These are phyloP conservation scores for Syngnathus floridae DNA, from an alignment of 2,113 vertebrate species.

Conservation along the genomic window DNA sequence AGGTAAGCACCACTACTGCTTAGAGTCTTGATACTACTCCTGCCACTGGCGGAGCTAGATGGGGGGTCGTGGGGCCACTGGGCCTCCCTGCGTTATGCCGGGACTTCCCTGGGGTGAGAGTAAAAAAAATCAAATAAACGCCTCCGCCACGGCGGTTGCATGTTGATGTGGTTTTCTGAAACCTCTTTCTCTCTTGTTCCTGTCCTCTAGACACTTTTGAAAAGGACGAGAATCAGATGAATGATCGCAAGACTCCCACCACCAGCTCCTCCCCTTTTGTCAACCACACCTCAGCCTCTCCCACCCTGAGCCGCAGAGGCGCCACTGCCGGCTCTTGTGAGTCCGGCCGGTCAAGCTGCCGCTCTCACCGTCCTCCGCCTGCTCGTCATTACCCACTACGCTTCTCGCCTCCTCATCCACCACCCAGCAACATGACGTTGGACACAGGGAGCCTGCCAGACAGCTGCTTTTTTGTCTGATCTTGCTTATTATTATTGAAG, in stretches of 20 bases:
- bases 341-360: constrained; percentile 38
- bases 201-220: constrained; percentile 55
- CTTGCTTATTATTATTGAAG: no score
- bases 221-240: constrained; percentile 20
- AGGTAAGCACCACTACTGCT: constrained; percentile 54
- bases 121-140: no score
- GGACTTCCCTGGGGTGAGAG: no score
- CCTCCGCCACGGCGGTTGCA: no score
- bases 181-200: constrained; percentile 9
- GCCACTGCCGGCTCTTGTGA: constrained; percentile 54
- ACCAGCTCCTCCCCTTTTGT: constrained; percentile 30
- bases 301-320: constrained; percentile 43
- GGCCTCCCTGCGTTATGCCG: no score
- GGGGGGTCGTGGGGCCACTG: no score
- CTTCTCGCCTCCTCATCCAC: not conserved
- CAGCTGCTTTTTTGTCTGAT: no score
- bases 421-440: not conserved
- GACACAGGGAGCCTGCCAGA: not conserved
- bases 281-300: constrained; percentile 38
- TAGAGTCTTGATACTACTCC: no score
- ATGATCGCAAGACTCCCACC: constrained; percentile 27
- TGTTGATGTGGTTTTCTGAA: constrained; percentile 7
- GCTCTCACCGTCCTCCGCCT: not conserved
- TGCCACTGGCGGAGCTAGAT: no score
- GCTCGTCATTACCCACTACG: constrained; percentile 3